Conservation (phyloP, 1,140 invertebrate species). For the Bombus waltoni region DNA sequence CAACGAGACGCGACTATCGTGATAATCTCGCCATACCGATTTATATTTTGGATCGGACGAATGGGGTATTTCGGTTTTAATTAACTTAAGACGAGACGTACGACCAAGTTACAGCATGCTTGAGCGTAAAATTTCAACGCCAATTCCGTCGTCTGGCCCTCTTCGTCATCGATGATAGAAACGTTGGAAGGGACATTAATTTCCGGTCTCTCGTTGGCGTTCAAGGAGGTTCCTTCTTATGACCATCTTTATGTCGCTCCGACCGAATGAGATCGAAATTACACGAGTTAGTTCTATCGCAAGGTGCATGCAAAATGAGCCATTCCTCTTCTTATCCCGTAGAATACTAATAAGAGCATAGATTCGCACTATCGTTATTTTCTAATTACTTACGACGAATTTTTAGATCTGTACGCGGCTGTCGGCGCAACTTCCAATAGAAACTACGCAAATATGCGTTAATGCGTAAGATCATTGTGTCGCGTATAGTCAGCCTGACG, state of each 20-base stretch:
- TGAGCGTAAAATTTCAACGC: background rate
- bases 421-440: too few relatives aligned
- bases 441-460: too few relatives aligned
- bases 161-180: slow-evolving; percentile 22
- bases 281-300: slow-evolving; percentile 47
- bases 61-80: slow-evolving; percentile 24
- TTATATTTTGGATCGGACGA: background rate
- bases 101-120: background rate
- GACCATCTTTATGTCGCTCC: slow-evolving; percentile 52
- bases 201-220: slow-evolving; percentile 61
- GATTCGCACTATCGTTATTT: too few relatives aligned
- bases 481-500: too few relatives aligned
- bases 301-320: slow-evolving; percentile 43
- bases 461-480: too few relatives aligned
- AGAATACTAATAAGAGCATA: slow-evolving; percentile 25
- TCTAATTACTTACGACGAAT: too few relatives aligned
- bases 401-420: too few relatives aligned
- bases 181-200: slow-evolving; percentile 59
- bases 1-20: background rate
- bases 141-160: background rate
- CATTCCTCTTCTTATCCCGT: background rate
- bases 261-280: slow-evolving; percentile 60
- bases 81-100: background rate
- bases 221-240: slow-evolving; percentile 52
- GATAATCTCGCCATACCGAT: background rate